These are phyloP conservation scores for Takifugu flavidus DNA, from an alignment of 2,113 vertebrate species.

Conservation along the genomic window DNA sequence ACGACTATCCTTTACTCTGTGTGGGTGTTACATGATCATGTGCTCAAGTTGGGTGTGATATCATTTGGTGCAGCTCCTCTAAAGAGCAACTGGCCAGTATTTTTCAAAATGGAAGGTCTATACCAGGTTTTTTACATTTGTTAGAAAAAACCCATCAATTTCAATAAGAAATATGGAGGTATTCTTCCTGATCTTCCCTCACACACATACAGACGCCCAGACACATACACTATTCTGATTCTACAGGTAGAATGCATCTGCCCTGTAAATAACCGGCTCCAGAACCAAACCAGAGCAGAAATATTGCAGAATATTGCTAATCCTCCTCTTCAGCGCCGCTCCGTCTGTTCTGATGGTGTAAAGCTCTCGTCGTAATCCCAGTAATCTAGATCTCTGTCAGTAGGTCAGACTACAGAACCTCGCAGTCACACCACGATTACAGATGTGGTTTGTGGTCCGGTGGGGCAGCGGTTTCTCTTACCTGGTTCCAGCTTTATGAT, in stretches of 20 bases:
- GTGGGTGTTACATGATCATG: no score
- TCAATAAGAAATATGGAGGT: background rate
- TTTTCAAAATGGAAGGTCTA: no score
- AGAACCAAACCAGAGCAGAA: no score
- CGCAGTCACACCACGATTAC: background rate
- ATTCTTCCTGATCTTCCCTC: background rate
- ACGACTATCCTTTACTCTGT: no score
- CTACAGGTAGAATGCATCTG: no score
- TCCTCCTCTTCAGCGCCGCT: slow-evolving; percentile 29
- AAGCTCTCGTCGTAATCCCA: slow-evolving; percentile 54
- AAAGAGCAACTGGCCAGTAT: no score
- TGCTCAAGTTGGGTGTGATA: no score
- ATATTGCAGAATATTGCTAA: no score
- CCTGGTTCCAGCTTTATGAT: slow-evolving; percentile 98
- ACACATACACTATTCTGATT: background rate
- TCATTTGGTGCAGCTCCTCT: no score
- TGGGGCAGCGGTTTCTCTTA: slow-evolving; percentile 65
- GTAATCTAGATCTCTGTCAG: slow-evolving; percentile 68
- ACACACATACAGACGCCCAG: background rate
- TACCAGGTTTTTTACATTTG: no score
- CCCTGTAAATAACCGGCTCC: no score
- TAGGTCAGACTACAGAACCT: slow-evolving; percentile 37
- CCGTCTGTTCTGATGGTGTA: slow-evolving; percentile 32
- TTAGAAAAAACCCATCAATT: no score
- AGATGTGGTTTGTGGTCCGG: background rate